These are phyloP conservation scores for Nemotelus nigrinus DNA, from an alignment of 2,888 invertebrate species.

Conservation along the genomic window DNA sequence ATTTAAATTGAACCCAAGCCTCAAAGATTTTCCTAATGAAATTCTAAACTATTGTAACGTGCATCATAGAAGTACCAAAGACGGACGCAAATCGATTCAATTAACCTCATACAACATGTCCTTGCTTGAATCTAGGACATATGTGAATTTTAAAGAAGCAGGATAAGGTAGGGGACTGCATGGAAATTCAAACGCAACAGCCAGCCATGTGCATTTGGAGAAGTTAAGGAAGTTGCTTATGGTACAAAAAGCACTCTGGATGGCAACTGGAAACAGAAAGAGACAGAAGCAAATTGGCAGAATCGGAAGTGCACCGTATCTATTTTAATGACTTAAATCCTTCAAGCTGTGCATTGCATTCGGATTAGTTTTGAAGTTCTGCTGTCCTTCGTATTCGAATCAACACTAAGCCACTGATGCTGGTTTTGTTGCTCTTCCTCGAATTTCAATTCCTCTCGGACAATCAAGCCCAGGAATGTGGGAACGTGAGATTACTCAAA, in stretches of 20 bases:
- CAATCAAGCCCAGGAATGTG: not conserved
- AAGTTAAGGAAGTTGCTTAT: not conserved
- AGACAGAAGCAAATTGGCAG: slow-evolving; percentile 27
- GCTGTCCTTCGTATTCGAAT: not conserved
- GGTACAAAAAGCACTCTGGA: too few species aligned
- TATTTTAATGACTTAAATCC: slow-evolving; percentile 32
- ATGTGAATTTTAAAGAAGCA: not conserved
- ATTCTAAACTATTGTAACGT: too few species aligned
- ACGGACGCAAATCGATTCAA: too few species aligned
- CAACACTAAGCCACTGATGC: too few species aligned
- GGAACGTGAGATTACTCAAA: slow-evolving; percentile 22
- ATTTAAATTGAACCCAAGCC: too few species aligned
- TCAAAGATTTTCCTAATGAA: too few species aligned
- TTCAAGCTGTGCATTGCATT: slow-evolving; percentile 20
- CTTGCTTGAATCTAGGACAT: too few species aligned
- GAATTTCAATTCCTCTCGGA: too few species aligned
- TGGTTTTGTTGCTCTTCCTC: too few species aligned
- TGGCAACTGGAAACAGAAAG: not conserved
- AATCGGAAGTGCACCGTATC: slow-evolving; percentile 27
- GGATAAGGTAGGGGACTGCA: not conserved
- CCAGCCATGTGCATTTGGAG: not conserved
- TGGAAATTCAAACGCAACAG: slow-evolving; percentile 22
- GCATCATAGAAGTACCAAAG: too few species aligned
- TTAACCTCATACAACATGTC: too few species aligned
- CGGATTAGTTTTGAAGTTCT: slow-evolving; percentile 20